Conservation (phyloP, 2,797 vertebrate genomes). For the Sphenopsis melanotis region DNA sequence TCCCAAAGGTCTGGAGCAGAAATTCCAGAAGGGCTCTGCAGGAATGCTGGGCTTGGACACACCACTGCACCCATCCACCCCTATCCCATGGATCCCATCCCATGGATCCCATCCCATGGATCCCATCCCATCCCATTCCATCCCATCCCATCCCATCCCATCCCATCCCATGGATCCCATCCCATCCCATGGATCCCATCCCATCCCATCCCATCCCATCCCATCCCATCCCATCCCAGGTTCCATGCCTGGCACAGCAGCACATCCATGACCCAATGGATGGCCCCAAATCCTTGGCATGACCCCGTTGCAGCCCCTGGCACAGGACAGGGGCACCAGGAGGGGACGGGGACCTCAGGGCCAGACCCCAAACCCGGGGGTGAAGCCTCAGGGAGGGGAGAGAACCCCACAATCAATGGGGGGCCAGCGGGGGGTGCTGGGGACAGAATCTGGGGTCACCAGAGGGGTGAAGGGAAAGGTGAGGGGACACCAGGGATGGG, state of each 20-base stretch:
- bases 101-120: neutral
- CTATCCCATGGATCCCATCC: neutral
- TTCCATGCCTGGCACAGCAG: too few species aligned
- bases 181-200: too few species aligned
- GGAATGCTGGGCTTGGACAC: rapidly evolving
- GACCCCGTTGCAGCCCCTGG: neutral
- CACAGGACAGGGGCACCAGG: neutral
- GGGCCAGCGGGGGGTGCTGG: neutral
- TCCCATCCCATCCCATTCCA: too few species aligned
- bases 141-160: neutral
- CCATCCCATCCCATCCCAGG: too few species aligned
- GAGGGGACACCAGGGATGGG: neutral
- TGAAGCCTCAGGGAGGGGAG: neutral
- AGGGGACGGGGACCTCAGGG: neutral
- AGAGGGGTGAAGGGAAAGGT: rapidly evolving
- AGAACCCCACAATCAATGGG: neutral
- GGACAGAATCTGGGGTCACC: neutral
- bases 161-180: too few species aligned
- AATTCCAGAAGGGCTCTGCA: neutral
- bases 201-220: too few species aligned
- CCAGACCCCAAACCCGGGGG: neutral
- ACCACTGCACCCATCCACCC: neutral
- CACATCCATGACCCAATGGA: neutral
- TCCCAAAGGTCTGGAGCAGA: neutral
- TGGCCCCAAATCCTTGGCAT: neutral